Evolutionary conservation across 1,140 invertebrate genomes (phyloP).

Genomic region (Drosophila kohkoa): DNA sequence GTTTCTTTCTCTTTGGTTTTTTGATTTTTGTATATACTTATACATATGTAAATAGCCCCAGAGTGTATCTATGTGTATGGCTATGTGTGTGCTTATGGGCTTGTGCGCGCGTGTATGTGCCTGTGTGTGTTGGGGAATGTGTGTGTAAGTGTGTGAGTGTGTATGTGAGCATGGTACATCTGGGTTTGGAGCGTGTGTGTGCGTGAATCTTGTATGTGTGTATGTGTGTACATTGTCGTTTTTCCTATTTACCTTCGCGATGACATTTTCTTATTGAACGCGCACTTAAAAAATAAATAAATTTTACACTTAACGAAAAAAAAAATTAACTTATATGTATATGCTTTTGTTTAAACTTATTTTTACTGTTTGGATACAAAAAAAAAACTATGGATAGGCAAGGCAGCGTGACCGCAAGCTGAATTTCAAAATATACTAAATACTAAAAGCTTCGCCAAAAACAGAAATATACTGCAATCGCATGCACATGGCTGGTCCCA

Average conservation of each 20-base stretch:
- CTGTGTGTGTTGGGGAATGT: slow-evolving; percentile 12
- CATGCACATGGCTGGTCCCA: neutral
- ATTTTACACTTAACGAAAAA: slow-evolving; percentile 76
- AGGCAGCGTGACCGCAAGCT: slow-evolving; percentile 26
- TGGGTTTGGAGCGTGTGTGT: slow-evolving; percentile 30
- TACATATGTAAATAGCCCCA: slow-evolving; percentile 77
- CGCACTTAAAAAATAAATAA: slow-evolving; percentile 82
- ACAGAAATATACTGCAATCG: neutral
- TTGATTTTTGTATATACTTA: slow-evolving; percentile 72
- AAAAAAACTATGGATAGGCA: slow-evolving; percentile 70
- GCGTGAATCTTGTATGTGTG: slow-evolving; percentile 4
- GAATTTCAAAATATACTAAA: slow-evolving; percentile 2
- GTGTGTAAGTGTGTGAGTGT: slow-evolving; percentile 18
- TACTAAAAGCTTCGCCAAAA: neutral
- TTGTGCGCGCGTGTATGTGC: slow-evolving; percentile 4
- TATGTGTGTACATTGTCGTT: slow-evolving; percentile 65
- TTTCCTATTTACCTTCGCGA: slow-evolving; percentile 81
- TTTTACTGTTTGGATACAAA: slow-evolving; percentile 77
- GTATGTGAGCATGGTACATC: slow-evolving; percentile 27
- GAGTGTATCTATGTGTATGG: slow-evolving; percentile 58
- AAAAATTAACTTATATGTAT: slow-evolving; percentile 76
- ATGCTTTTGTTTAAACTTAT: slow-evolving; percentile 76
- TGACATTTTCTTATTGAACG: slow-evolving; percentile 81
- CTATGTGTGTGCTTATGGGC: slow-evolving; percentile 7
- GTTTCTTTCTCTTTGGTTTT: slow-evolving; percentile 42